Evolutionary conservation across 1,140 invertebrate species (phyloP).

Genomic region (Panagrolaimus sp.): DNA sequence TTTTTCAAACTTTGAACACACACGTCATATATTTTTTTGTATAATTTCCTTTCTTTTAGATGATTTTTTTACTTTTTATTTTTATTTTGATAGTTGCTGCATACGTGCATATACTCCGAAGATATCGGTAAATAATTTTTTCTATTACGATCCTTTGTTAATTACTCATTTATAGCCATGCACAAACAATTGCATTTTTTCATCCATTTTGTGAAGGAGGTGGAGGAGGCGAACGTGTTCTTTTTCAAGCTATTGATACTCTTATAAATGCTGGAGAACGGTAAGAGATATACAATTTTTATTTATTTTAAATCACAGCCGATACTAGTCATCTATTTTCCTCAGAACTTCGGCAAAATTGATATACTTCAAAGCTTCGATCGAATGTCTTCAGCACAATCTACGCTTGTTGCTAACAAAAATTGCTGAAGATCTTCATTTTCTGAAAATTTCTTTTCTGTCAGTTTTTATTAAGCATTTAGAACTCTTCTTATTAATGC

Average conservation of each 20-base stretch:
- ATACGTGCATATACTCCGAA: background rate
- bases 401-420: no score
- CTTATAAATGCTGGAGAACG: background rate
- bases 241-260: slow-evolving; percentile 85
- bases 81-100: background rate
- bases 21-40: slow-evolving; percentile 9
- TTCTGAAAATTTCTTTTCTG: no score
- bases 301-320: no score
- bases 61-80: no score
- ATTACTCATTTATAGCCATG: slow-evolving; percentile 29
- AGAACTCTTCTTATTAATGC: no score
- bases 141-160: no score
- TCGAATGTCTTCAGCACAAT: no score
- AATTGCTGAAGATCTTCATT: no score
- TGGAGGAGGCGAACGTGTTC: slow-evolving; percentile 91
- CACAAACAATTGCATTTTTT: slow-evolving; percentile 74
- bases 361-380: no score
- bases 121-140: background rate
- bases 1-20: slow-evolving; percentile 6
- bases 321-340: no score
- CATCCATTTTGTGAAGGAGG: slow-evolving; percentile 97
- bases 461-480: no score
- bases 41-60: slow-evolving; percentile 9
- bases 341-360: no score
- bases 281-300: slow-evolving; percentile 9